Evolutionary conservation across 1,140 invertebrate genomes (phyloP), one percentile per base, ranked within the genome.

Genomic region (Diabrotica undecimpunctata): DNA sequence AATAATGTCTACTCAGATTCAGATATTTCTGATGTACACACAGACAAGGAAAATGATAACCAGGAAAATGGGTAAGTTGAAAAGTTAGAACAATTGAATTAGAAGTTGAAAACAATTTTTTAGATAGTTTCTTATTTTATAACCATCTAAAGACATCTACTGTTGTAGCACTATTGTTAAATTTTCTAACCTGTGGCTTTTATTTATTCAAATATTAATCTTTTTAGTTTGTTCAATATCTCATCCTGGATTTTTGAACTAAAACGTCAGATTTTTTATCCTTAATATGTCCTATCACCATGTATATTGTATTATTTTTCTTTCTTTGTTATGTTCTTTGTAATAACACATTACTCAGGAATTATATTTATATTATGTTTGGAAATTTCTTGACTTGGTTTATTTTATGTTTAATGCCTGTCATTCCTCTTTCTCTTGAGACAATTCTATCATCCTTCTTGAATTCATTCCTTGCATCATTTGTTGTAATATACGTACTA

Each of bases 1-100:
- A 79, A 78, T 53, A 81, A 78, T 69, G 80, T 82, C 62, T 84
- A 83, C 66, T 54, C 12, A 46, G 38, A 39, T 46, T 57, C n/a
- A 46, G 53, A 54, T n/a, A 54, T 64, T 64, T 37, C 61, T 9
- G 35, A 9, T 39, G 13, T 53, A 25, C 7, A n/a, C 53, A 25
- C 25, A 63, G 14, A 54, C 53, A 54, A 52, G 7, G 37, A 13
- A 38, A 65, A 54, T 38, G 25, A 52, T 54, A 11, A 37, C 10
- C 8, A 46, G 53, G 12, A 12, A 60, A 53, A 13, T n/a, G n/a
- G 35, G 50, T 37, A 60, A 51, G 50, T 25, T 5, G 4, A 25
- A 25, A 25, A 25, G 1, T 2, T 25, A 25, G n/a, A n/a, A n/a
- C n/a, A n/a, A n/a, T n/a, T n/a, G n/a, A n/a, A n/a, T n/a, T n/a